These are phyloP conservation scores for Lasiurus cinereus DNA, from an alignment of 2,113 vertebrate genomes.

Conservation along the genomic window DNA sequence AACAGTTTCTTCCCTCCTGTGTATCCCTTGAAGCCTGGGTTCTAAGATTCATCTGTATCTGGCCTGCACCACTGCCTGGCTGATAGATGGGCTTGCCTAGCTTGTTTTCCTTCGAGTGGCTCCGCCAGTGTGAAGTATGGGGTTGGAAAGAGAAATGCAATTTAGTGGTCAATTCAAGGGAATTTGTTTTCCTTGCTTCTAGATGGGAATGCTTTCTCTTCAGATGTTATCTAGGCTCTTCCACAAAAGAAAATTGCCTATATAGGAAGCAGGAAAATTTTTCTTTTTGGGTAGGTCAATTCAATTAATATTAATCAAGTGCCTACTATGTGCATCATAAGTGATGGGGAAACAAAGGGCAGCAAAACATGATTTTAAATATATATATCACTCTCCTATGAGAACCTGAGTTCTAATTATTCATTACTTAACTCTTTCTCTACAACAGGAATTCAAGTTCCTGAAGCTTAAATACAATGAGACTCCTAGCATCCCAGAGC, in stretches of 20 bases:
- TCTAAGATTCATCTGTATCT: conserved; percentile 54
- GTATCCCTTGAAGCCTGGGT: background rate
- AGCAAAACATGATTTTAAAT: background rate
- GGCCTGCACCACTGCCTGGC: background rate
- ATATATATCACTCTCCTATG: background rate
- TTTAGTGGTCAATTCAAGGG: conserved; percentile 44
- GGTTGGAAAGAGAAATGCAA: conserved; percentile 44
- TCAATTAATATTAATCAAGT: background rate
- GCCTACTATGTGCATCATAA: background rate
- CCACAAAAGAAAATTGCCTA: background rate
- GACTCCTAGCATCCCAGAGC: background rate
- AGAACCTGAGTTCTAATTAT: background rate
- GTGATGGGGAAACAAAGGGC: background rate
- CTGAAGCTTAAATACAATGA: background rate
- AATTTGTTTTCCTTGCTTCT: conserved; percentile 68
- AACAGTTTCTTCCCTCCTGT: background rate
- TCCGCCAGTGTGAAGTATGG: conserved; percentile 43
- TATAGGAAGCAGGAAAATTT: background rate
- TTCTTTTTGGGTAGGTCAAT: background rate
- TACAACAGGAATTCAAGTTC: background rate
- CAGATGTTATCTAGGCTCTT: conserved; percentile 34
- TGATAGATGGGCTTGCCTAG: conserved; percentile 46
- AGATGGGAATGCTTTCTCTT: conserved; percentile 51
- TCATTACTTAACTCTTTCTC: background rate
- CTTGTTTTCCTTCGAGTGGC: conserved; percentile 48